These are phyloP conservation scores for Macrochelys suwanniensis DNA, from an alignment of 2,797 vertebrate genomes.

Conservation along the genomic window DNA sequence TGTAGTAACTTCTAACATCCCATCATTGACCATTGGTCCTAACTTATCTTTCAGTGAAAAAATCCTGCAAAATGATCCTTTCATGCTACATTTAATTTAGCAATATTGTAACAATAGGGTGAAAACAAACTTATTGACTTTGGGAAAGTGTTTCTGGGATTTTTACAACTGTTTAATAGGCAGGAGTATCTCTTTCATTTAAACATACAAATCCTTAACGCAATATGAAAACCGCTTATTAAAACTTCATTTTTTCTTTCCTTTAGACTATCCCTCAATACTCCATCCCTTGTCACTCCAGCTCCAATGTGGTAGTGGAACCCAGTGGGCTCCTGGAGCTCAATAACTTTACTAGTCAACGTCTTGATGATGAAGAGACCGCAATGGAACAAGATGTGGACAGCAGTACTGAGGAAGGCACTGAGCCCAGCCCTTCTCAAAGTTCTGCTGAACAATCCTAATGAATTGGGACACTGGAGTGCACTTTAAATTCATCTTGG, in stretches of 20 bases:
- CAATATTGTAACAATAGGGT: rapidly evolving
- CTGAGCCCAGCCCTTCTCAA: conserved; percentile 83
- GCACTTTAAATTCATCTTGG: conserved; percentile 80
- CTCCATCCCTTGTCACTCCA: conserved; percentile 96
- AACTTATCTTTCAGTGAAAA: background rate
- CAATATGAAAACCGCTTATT: background rate
- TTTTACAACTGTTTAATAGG: background rate
- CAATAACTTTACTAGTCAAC: conserved; percentile 98
- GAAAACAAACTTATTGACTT: background rate
- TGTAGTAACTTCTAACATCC: no score
- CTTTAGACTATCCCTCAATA: conserved; percentile 96
- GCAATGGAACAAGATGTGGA: conserved; percentile 95
- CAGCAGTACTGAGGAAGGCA: conserved; percentile 88
- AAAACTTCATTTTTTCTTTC: conserved; percentile 28
- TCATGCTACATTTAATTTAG: background rate
- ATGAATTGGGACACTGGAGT: conserved; percentile 66
- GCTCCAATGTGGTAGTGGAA: conserved; percentile 98
- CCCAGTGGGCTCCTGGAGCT: conserved; percentile 98
- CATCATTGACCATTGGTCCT: no score
- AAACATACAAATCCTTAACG: background rate
- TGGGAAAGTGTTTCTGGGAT: background rate
- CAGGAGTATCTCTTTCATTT: background rate
- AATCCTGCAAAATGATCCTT: background rate
- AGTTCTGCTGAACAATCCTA: conserved; percentile 85
- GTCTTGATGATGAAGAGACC: conserved; percentile 93